Percentiles rank a stretch among this genome's conserved stretches.
Evolutionary conservation across 2,888 invertebrate species (phyloP).

Genomic region (Drosophila basisetae): DNA sequence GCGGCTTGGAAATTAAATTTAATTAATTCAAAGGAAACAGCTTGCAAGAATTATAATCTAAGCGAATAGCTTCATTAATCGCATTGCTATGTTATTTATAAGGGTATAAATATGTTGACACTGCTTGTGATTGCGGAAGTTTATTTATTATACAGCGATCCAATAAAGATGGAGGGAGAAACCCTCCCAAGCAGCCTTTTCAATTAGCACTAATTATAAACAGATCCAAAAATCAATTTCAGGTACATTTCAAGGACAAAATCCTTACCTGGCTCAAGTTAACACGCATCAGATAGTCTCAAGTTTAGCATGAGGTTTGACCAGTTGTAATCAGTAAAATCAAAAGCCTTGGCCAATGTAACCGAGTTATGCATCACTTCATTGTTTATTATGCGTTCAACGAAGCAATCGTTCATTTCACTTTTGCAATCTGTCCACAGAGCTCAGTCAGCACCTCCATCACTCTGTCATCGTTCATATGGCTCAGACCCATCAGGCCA

Average conservation of each 20-base stretch:
- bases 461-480: constrained; percentile 50
- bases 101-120: constrained; percentile 5
- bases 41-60: not conserved
- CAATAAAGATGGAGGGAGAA: too few species aligned
- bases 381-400: constrained; percentile 62
- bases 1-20: constrained; percentile 46
- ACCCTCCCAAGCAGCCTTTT: not conserved
- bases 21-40: constrained; percentile 28
- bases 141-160: not conserved
- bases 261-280: not conserved
- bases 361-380: constrained; percentile 45
- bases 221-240: not conserved
- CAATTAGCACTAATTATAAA: not conserved
- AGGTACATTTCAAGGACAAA: not conserved
- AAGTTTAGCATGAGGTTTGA: not conserved
- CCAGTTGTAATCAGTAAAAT: constrained; percentile 2
- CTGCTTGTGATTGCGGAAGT: not conserved
- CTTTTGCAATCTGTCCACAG: constrained; percentile 60
- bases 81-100: not conserved
- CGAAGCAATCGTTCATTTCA: constrained; percentile 65
- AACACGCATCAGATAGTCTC: not conserved
- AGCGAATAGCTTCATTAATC: constrained; percentile 1
- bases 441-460: constrained; percentile 53
- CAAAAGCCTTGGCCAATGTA: constrained; percentile 9
- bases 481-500: constrained; percentile 3